These are phyloP conservation scores for Ceryle rudis DNA, from an alignment of 2,797 vertebrate species.

Conservation along the genomic window DNA sequence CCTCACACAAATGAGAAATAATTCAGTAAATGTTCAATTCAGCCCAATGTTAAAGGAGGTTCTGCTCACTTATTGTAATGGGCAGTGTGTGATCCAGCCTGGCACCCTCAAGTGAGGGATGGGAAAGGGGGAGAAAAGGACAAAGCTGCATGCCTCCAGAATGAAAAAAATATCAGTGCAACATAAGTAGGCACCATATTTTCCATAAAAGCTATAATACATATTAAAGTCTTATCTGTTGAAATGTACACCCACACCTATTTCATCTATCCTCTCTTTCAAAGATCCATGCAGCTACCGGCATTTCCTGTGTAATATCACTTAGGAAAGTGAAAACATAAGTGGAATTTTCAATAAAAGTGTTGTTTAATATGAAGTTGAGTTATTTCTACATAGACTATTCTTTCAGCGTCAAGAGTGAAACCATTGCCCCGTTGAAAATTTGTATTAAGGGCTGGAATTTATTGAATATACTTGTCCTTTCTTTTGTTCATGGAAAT, in stretches of 20 bases:
- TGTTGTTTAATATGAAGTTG: neutral
- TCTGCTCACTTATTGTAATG: neutral
- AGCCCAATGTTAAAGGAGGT: neutral
- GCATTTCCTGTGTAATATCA: conserved; percentile 64
- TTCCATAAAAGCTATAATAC: neutral
- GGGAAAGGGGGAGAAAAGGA: neutral
- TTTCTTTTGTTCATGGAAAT: neutral
- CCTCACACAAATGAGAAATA: neutral
- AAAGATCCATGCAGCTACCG: conserved; percentile 47
- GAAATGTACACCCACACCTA: conserved; percentile 49
- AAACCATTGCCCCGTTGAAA: neutral
- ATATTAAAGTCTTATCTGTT: neutral
- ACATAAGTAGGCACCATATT: neutral
- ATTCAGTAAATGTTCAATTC: neutral
- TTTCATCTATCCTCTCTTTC: conserved; percentile 10
- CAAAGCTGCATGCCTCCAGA: neutral
- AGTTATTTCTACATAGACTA: neutral
- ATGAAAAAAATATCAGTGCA: neutral
- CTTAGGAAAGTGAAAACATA: conserved; percentile 62
- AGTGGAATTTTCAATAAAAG: conserved; percentile 70
- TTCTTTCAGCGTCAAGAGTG: neutral
- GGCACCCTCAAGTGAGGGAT: neutral
- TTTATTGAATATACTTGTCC: neutral
- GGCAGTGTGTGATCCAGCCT: neutral
- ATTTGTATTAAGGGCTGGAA: neutral